These are phyloP conservation scores for Cryptotis parvus DNA, from an alignment of 2,113 vertebrate genomes.

Conservation along the genomic window DNA sequence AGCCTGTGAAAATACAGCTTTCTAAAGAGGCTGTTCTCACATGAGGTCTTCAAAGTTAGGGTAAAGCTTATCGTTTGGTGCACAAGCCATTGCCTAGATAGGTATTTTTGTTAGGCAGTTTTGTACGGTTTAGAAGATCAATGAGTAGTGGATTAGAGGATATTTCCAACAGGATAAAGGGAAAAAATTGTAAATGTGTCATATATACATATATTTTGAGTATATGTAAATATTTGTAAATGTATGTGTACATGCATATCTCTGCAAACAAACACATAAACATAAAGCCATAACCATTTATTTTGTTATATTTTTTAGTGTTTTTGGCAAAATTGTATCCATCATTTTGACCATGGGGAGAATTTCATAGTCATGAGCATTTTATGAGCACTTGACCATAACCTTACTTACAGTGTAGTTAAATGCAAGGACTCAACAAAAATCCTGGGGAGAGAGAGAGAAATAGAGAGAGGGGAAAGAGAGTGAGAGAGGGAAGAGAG, in stretches of 20 bases:
- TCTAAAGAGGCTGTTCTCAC: background rate
- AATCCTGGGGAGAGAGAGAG: too few relatives aligned
- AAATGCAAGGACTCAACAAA: too few relatives aligned
- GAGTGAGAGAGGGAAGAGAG: too few relatives aligned
- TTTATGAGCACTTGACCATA: background rate
- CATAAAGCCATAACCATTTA: background rate
- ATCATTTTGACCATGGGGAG: background rate
- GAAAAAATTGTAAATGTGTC: too few relatives aligned
- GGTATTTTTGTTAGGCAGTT: background rate
- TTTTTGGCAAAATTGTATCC: background rate
- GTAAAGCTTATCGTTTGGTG: background rate
- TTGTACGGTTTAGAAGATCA: background rate
- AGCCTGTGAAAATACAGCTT: background rate
- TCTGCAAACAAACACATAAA: background rate
- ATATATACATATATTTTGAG: background rate
- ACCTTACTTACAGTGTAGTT: background rate
- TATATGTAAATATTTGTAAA: background rate
- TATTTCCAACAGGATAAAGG: too few relatives aligned
- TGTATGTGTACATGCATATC: background rate
- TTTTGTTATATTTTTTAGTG: constrained; percentile 33
- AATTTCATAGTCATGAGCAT: background rate
- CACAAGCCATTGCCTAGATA: background rate
- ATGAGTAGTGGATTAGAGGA: background rate
- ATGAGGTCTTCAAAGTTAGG: background rate
- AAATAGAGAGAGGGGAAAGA: too few relatives aligned